Evolutionary conservation across 1,140 invertebrate species (phyloP).

Genomic region (Trichomalopsis sarcophagae): DNA sequence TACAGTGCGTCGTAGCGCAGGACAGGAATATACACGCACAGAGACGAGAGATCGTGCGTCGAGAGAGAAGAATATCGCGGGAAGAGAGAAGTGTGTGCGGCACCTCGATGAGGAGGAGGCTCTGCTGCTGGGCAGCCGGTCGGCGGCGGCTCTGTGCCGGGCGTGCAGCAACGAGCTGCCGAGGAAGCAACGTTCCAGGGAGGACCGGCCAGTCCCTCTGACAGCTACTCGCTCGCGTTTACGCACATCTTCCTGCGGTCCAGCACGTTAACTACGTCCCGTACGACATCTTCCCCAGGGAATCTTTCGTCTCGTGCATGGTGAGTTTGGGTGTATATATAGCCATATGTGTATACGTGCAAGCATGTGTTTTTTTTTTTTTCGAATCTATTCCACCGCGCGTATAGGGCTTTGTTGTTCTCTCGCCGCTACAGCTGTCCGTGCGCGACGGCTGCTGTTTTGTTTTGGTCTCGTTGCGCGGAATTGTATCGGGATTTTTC

Average conservation of each 20-base stretch:
- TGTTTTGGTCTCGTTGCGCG: too few relatives aligned
- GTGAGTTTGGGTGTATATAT: constrained; percentile 49
- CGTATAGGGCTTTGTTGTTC: too few relatives aligned
- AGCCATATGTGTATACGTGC: too few relatives aligned
- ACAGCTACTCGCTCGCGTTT: background rate
- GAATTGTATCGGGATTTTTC: too few relatives aligned
- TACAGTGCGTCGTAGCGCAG: background rate
- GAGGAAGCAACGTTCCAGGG: background rate
- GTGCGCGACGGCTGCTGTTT: too few relatives aligned
- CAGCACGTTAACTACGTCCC: constrained; percentile 12
- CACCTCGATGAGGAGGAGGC: constrained; percentile 33
- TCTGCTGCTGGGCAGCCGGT: background rate
- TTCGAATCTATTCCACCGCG: too few relatives aligned
- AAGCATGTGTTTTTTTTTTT: too few relatives aligned
- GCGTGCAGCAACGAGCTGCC: background rate
- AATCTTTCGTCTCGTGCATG: constrained; percentile 51
- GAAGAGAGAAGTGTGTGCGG: background rate
- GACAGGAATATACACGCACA: background rate
- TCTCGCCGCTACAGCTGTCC: too few relatives aligned
- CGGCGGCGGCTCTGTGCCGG: constrained; percentile 4
- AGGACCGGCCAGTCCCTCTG: constrained; percentile 4
- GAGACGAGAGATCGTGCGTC: background rate
- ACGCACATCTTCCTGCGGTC: too few relatives aligned
- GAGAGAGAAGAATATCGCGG: background rate
- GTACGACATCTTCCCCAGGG: background rate